Evolutionary conservation across 2,113 vertebrate species (phyloP).

Genomic region (Vombatus ursinus): DNA sequence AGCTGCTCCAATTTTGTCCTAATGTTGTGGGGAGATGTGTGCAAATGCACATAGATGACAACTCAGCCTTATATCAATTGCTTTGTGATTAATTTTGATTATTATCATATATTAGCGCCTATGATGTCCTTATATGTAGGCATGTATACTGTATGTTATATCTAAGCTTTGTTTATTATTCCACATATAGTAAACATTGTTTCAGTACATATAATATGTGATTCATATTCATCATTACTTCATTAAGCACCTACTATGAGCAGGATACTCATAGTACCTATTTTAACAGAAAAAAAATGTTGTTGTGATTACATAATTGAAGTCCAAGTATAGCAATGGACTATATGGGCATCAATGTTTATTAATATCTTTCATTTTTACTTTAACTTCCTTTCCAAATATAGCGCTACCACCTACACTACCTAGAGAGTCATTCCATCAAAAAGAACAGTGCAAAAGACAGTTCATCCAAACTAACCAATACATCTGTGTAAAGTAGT

Average conservation of each 20-base stretch:
- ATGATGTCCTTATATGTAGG: background rate
- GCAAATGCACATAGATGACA: background rate
- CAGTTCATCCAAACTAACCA: background rate
- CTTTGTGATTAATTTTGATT: conserved; percentile 28
- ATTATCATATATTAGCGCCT: background rate
- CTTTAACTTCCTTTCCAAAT: background rate
- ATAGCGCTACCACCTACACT: background rate
- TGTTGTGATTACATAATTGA: background rate
- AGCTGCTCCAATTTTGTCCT: background rate
- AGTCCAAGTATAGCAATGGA: background rate
- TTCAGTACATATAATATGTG: background rate
- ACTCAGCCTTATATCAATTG: background rate
- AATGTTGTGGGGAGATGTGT: no score
- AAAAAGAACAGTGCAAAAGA: background rate
- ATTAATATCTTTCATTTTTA: background rate
- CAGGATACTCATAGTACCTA: background rate
- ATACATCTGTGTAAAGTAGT: background rate
- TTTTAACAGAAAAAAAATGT: background rate
- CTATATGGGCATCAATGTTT: background rate
- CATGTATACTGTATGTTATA: conserved; percentile 2
- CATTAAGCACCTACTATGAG: background rate
- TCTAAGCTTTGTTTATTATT: conserved; percentile 53
- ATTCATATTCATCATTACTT: background rate
- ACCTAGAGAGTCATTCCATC: background rate
- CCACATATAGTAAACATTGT: conserved; percentile 23